Evolutionary conservation across 1,140 invertebrate genomes (phyloP), one percentile per base, ranked within the genome.

Genomic region (Pogonus chalceus): DNA sequence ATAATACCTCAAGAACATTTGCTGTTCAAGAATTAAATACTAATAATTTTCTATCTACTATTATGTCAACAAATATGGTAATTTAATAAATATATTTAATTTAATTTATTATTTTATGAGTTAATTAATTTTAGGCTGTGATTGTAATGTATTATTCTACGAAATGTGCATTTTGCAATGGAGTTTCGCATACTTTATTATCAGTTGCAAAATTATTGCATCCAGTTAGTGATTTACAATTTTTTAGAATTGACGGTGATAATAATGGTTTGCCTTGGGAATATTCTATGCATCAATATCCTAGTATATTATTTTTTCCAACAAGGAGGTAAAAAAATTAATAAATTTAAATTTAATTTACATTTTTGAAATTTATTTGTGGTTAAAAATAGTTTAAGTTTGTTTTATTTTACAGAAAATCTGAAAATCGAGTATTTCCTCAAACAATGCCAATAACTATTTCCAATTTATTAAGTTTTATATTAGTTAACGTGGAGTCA

Each of bases 261-360:
- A 75, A 76, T 1, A 87, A 91, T 71, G 86, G 89, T 71, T 71
- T 91, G 51, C 85, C 87, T 1, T 90, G 87, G 87, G 80, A 86
- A 64, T 90, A 82, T 67, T 85, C 81, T 21, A 83, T 84, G 69
- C 79, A 82, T 62, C 73, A 71, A 23, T 88, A 84, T 73, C 88
- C 88, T 7, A 79, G 83, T 0, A 75, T 92, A 31, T 69, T 90
- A 14, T 83, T 90, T 57, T 85, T 87, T 61, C 85, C 85, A 23
- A 75, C 79, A 78, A 76, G 82, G 84, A 71, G 66, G 60, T 62
- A 47, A 31, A n/a, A 14, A 14, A 49, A 54, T 55, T 46, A 18
- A 22, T 48, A 26, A 16, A 14, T 31, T 10, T 31, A 20, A 47
- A 18, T 21, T 46, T 22, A 50, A 48, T 24, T 35, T 50, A 23